phyloP scores from a whole-genome alignment of 2,113 vertebrate species.

The Axis porcinus region DNA sequence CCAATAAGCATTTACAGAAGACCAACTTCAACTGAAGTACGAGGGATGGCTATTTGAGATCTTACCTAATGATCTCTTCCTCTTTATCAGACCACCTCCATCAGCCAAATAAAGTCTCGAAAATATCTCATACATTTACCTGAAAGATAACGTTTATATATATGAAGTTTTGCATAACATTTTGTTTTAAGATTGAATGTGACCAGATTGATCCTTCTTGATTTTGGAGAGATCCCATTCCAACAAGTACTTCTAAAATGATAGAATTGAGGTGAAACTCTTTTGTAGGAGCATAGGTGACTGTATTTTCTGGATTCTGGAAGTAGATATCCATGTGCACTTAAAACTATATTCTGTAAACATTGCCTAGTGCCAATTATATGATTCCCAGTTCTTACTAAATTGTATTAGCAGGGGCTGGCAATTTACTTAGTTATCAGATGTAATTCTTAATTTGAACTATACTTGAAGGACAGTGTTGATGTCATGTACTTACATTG shows the following conservation, averaged over 20 bases:
- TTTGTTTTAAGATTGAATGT: conserved; percentile 2
- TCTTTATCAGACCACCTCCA: background rate
- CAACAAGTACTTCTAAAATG: conserved; percentile 8
- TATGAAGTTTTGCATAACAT: background rate
- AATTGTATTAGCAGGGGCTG: conserved; percentile 76
- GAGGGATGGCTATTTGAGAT: background rate
- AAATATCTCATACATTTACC: background rate
- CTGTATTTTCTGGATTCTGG: background rate
- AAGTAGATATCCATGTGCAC: conserved; percentile 23
- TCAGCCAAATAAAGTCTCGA: background rate
- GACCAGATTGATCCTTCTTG: background rate
- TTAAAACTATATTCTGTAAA: conserved; percentile 51
- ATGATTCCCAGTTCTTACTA: conserved; percentile 64
- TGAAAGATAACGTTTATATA: conserved; percentile 39
- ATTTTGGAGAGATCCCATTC: conserved; percentile 32
- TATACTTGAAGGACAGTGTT: conserved; percentile 46
- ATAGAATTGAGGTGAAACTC: conserved; percentile 3
- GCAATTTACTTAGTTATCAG: conserved; percentile 44
- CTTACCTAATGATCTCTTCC: conserved; percentile 26
- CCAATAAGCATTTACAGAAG: conserved; percentile 93
- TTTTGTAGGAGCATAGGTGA: background rate
- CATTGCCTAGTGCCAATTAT: conserved; percentile 26
- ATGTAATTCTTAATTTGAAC: conserved; percentile 37
- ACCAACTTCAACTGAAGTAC: conserved; percentile 91
- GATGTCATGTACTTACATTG: conserved; percentile 25